Evolutionary conservation across 2,888 invertebrate genomes (phyloP), one percentile per base, ranked within the genome.

Genomic region (Abrostola tripartita): DNA sequence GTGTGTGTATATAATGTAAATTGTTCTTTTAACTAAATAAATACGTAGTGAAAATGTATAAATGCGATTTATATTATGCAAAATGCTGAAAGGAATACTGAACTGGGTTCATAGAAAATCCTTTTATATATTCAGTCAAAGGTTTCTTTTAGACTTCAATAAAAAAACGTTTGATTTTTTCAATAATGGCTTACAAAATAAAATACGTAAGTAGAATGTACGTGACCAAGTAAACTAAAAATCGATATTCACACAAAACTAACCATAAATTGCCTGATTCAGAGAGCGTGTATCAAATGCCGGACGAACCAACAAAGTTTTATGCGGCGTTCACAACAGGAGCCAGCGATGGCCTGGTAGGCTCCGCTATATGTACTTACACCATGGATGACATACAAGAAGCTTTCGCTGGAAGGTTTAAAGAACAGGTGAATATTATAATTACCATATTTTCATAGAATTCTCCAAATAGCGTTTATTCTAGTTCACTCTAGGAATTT

Each of bases 291-390:
- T 96, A 96, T 88, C 95, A 95, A 89, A 95, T 96, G 85, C 95
- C 96, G 12, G 95, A 95, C 7, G 96, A 96, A 74, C 92, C 95
- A 64, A 93, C 90, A 85, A 95, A 92, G 71, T 96, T 97, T 88
- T 96, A 96, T 86, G 96, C 96, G 42, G 95, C 96, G 10, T 97
- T 97, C 86, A 96, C 96, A 55, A 96, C 96, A 6, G 95, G 95
- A 5, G 95, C 96, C 36, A 96, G 96, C 76, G 96, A 96, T 76
- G 96, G 96, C 5, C 93, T 96, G 61, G 95, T 95, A 62, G 96
- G 97, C 4, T 96, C 97, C 0, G 97, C 97, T 44, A 95, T 97
- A 74, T 97, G 97, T 88, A 95, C 96, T 14, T 97, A 95, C 88
- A 95, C 95, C 37, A 94, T 96, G 88, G 95, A 95, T 14, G 95